Evolutionary conservation across 2,797 vertebrate species (phyloP), one percentile per base, ranked within the genome.

Genomic region (Crossoptilon crossoptilon): DNA sequence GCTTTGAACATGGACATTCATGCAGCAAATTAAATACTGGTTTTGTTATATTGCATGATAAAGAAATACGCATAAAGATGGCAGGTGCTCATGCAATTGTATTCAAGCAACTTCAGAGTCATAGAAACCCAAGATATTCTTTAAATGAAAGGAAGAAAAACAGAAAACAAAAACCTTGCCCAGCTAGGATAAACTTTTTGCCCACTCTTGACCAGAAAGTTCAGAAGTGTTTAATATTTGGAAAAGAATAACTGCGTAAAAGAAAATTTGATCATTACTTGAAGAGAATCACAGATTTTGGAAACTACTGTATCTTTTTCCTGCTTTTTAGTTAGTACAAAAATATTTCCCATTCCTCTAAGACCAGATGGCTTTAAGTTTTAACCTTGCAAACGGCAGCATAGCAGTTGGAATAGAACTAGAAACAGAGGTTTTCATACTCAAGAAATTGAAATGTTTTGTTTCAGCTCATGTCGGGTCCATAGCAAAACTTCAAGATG

Each of bases 301-400:
- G 94, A 94, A 95, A 92, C 73, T 87, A 71, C 84, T 73, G 68
- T 89, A 73, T 43, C 64, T 81, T 9, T 94, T 94, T 22, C 73
- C 67, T 67, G 26, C 55, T 9, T 35, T 92, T 89, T 22, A 86
- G 64, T 48, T 81, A 84, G 53, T 29, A 84, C 4, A 66, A 79
- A 95, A 92, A 69, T 94, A 91, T 88, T 93, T 93, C 74, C 91
- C 39, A 71, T 86, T 93, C 53, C 53, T 92, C 49, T 71, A 68
- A 82, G 39, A 84, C 23, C 87, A 92, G 71, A 86, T 86, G 68
- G 74, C 60, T 91, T 91, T 71, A 84, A 85, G 55, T 75, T 89
- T 93, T 78, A 92, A 73, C 39, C 43, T 86, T 31, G 29, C 55
- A 14, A 79, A 85, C 51, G 78, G 67, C 17, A 92, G 67, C 2